Base-by-base conservation (phyloP, 2,888 invertebrate species). In the Hecatera dysodea region DNA sequence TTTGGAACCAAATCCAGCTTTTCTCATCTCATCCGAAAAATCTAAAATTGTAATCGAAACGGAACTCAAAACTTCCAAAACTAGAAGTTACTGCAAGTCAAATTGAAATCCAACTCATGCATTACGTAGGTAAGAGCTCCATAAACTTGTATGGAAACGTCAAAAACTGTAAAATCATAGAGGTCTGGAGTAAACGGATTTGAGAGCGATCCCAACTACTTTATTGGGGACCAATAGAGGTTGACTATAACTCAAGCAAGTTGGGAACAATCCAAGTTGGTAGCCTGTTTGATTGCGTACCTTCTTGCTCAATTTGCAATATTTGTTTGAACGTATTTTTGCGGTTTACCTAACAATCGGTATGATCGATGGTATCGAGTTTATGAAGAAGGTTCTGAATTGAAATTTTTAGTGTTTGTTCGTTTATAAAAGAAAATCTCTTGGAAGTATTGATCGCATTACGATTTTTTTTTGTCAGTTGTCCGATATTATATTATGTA, bases 131-230 rank as follows among this genome's bases (percentile, higher is more conserved):
- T 64, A 68, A 56, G 62, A 78, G 64, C 66, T 75, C 63, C 68
- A 75, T 77, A 84, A 84, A 85, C 68, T 84, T 85, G 75, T 83
- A 84, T 75, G 68, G 62, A 42, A 71, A 82, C 63, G 84, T 85
- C 85, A 86, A 87, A 82, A 86, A 80, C 86, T 86, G 80, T 82
- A 83, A 85, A 88, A 89, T 88, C 90, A 89, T 85, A 84, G 83
- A 83, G 83, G 78, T 80, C 73, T 82, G 82, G 57, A 82, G 80
- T 86, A 87, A 87, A 78, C 82, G 82, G 86, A 86, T 87, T 81
- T 84, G 87, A 86, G 83, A 83, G 82, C 86, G 88, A 87, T 88
- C 87, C 82, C 78, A 90, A 90, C 90, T 88, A 90, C 88, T 91
- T 89, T 90, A 90, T 90, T 87, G 75, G 74, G 76, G 81, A 78